phyloP scores from a whole-genome alignment of 2,888 invertebrate genomes.

The Apodemia duryi region DNA sequence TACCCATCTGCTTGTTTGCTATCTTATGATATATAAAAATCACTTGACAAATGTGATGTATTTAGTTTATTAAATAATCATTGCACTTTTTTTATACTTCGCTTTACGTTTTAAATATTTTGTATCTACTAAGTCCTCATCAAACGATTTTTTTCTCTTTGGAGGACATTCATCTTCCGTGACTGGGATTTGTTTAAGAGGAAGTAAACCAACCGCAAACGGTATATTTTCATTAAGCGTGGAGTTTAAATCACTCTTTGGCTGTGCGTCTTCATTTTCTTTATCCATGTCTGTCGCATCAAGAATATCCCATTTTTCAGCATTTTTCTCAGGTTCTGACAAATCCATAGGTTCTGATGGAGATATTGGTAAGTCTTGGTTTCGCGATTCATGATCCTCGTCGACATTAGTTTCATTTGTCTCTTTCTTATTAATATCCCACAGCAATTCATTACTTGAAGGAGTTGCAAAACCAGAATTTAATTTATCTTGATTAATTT shows the following conservation, averaged over 20 bases:
- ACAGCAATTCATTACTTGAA: neutral
- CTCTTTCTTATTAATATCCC: neutral
- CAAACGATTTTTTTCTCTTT: conserved; percentile 51
- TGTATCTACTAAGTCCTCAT: conserved; percentile 50
- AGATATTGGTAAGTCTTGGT: conserved; percentile 21
- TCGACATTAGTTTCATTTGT: conserved; percentile 20
- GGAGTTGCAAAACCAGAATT: conserved; percentile 6
- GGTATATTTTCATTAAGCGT: conserved; percentile 55
- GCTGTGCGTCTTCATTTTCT: conserved; percentile 41
- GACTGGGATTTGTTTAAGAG: conserved; percentile 52
- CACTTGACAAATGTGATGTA: too few relatives aligned
- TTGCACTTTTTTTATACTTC: conserved; percentile 58
- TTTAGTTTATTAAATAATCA: conserved; percentile 11
- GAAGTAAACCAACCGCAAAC: conserved; percentile 66
- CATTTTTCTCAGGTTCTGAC: conserved; percentile 41
- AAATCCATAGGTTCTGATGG: conserved; percentile 45
- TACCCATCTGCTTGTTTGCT: too few relatives aligned
- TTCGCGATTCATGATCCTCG: conserved; percentile 26
- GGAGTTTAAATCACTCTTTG: conserved; percentile 38
- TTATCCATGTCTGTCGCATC: conserved; percentile 33
- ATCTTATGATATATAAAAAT: too few relatives aligned
- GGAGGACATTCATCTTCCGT: conserved; percentile 45
- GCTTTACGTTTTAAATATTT: conserved; percentile 68
- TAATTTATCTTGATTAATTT: conserved; percentile 8
- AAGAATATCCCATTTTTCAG: conserved; percentile 42